phyloP scores from a whole-genome alignment of 2,797 vertebrate genomes.

The Micropoecilia bifurca region DNA sequence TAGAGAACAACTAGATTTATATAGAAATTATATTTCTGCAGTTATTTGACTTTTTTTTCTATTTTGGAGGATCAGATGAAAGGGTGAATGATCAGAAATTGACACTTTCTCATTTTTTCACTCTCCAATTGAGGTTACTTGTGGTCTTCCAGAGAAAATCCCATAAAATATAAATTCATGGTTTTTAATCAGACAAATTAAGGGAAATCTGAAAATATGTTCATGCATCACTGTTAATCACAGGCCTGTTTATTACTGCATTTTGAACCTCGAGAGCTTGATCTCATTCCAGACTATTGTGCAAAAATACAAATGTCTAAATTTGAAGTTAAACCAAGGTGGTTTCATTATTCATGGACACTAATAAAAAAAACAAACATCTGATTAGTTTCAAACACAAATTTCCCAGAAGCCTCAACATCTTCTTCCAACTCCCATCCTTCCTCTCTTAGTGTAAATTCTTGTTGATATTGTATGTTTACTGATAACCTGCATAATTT shows the following conservation, averaged over 20 bases:
- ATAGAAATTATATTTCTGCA: not conserved
- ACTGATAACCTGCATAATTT: not conserved
- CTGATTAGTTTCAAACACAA: not conserved
- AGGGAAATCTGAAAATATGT: not conserved
- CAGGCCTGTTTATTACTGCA: not conserved
- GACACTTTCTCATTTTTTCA: not conserved
- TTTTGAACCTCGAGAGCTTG: not conserved
- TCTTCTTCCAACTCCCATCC: not conserved
- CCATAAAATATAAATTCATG: not conserved
- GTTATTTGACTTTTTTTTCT: not conserved
- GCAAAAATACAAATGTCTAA: not conserved
- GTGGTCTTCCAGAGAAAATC: not conserved
- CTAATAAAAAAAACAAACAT: not conserved
- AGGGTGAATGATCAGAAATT: not conserved
- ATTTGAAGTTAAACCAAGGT: not conserved
- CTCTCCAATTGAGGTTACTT: not conserved
- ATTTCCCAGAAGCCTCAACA: not conserved
- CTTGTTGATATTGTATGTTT: not conserved
- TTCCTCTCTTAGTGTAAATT: not conserved
- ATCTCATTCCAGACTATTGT: not conserved
- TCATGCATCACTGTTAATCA: not conserved
- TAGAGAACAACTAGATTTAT: not conserved
- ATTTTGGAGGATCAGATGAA: not conserved
- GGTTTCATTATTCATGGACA: not conserved
- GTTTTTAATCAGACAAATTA: not conserved